Evolutionary conservation across 2,113 vertebrate genomes (phyloP).

Genomic region (Neogobius melanostomus): DNA sequence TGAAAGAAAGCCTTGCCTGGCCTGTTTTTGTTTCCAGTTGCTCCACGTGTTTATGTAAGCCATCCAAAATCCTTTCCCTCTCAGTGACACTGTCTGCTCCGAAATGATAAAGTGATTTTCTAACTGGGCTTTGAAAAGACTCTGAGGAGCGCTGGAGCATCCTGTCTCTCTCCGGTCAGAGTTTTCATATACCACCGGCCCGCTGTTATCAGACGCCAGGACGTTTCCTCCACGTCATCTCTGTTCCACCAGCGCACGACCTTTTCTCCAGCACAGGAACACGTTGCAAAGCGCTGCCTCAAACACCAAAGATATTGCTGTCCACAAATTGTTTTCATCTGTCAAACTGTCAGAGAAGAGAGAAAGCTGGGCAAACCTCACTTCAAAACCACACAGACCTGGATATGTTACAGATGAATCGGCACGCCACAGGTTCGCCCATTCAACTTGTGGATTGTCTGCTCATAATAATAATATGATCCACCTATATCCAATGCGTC

Average conservation of each 20-base stretch:
- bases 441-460: too few relatives aligned
- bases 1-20: not conserved
- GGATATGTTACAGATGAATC: not conserved
- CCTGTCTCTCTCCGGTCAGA: constrained; percentile 49
- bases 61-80: constrained; percentile 32
- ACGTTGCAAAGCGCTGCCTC: not conserved
- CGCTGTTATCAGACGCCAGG: constrained; percentile 45
- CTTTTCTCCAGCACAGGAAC: constrained; percentile 19
- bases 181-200: not conserved
- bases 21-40: constrained; percentile 6
- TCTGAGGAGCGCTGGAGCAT: constrained; percentile 53
- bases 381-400: not conserved
- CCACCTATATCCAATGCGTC: too few relatives aligned
- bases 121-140: constrained; percentile 55
- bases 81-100: constrained; percentile 39
- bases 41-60: constrained; percentile 45
- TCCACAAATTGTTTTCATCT: not conserved
- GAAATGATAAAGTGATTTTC: constrained; percentile 60
- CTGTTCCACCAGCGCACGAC: constrained; percentile 51
- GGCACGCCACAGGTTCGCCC: too few relatives aligned
- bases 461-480: too few relatives aligned
- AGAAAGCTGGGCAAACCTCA: not conserved
- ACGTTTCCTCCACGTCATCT: constrained; percentile 51
- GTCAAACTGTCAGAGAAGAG: not conserved
- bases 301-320: not conserved